phyloP scores from a whole-genome alignment of 2,113 vertebrate species.

The Hucho hucho region DNA sequence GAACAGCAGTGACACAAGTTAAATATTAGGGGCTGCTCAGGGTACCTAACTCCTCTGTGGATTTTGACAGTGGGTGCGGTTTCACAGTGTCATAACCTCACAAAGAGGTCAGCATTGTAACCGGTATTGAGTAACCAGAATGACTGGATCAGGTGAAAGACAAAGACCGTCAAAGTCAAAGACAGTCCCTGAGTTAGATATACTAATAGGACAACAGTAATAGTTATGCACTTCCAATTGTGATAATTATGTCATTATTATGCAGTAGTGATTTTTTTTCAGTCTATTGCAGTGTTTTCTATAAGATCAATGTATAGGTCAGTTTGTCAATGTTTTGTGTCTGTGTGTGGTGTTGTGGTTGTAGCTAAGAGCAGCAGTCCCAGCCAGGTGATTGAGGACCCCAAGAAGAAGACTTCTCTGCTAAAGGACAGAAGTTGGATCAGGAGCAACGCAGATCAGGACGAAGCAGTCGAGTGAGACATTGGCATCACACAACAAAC shows the following conservation, averaged over 20 bases:
- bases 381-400: conserved; percentile 69
- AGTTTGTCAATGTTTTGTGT: background rate
- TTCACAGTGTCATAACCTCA: background rate
- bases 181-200: background rate
- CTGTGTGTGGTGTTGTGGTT: conserved; percentile 11
- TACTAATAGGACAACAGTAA: background rate
- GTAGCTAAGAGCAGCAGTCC: conserved; percentile 36
- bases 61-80: background rate
- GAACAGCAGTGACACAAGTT: background rate
- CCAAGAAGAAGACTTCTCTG: conserved; percentile 77
- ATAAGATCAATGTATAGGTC: too few relatives aligned
- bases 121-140: background rate
- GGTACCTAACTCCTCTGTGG: background rate
- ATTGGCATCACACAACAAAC: background rate
- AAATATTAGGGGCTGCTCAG: background rate
- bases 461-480: conserved; percentile 73
- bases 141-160: background rate
- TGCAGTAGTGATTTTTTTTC: too few relatives aligned
- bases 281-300: too few relatives aligned
- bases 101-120: background rate
- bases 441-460: conserved; percentile 77
- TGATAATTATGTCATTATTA: background rate
- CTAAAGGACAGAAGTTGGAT: conserved; percentile 94
- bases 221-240: too few relatives aligned
- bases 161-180: background rate